A percentile compares a stretch with the other conserved stretches of the same genome.
phyloP scores from a whole-genome alignment of 30 jellyfish, hydroid and myxozoan genomes.

The Morbakka virulenta region DNA sequence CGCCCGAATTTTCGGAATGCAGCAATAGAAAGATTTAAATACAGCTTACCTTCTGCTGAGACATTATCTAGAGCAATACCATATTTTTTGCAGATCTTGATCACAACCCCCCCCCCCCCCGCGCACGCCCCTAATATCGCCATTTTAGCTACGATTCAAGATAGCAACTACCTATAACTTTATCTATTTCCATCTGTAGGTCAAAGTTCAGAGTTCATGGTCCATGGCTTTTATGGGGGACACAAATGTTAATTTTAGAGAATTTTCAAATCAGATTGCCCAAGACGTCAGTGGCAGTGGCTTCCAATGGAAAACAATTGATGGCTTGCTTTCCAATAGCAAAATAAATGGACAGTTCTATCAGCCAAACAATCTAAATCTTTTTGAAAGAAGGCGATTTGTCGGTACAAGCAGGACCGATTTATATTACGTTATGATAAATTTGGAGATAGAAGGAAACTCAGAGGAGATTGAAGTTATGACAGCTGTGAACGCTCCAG shows the following conservation, averaged over 20 bases:
- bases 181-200: no score
- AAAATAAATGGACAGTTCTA: conserved; percentile 63
- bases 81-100: no score
- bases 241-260: conserved; percentile 54
- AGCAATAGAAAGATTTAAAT: no score
- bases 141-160: no score
- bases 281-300: conserved; percentile 5
- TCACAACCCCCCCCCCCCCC: no score
- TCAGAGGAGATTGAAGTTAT: conserved; percentile 59
- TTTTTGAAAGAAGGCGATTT: conserved; percentile 24
- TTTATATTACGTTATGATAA: conserved; percentile 59
- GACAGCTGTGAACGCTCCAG: conserved; percentile 72
- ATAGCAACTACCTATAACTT: no score
- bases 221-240: conserved; percentile 82
- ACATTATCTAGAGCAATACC: no score
- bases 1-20: no score
- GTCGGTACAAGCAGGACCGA: conserved; percentile 70
- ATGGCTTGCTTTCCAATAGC: conserved; percentile 32
- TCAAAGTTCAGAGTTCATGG: no score
- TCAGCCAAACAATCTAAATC: conserved; percentile 60
- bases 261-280: conserved; percentile 50
- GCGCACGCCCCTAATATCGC: no score
- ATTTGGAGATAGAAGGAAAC: conserved; percentile 71
- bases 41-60: no score
- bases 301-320: conserved; percentile 35